Evolutionary conservation across 2,113 vertebrate genomes (phyloP).

Genomic region (Pollachius pollachius): DNA sequence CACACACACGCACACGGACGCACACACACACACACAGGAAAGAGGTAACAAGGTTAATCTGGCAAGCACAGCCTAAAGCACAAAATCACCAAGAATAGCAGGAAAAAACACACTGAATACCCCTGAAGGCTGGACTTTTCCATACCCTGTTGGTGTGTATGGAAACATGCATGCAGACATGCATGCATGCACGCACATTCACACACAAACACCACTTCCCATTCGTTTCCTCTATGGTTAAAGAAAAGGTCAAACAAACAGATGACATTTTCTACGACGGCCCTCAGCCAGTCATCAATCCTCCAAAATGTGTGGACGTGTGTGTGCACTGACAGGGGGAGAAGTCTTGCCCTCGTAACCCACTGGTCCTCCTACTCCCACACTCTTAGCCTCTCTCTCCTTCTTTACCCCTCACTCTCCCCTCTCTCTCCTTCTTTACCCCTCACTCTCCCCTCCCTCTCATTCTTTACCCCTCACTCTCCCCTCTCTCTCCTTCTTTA

Average conservation of each 20-base stretch:
- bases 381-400: neutral
- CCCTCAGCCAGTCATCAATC: constrained; percentile 61
- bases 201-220: constrained; percentile 43
- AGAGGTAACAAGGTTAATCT: neutral
- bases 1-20: constrained; percentile 4
- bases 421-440: neutral
- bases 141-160: neutral
- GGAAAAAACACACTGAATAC: constrained; percentile 18
- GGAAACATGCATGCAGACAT: neutral
- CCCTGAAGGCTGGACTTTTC: constrained; percentile 24
- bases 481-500: no score
- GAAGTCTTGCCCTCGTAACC: constrained; percentile 48
- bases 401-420: no score
- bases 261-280: constrained; percentile 60
- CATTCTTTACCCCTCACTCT: no score
- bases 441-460: no score
- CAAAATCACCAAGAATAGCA: constrained; percentile 29
- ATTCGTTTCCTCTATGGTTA: constrained; percentile 45
- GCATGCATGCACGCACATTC: neutral
- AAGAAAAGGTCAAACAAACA: constrained; percentile 69
- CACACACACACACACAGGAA: neutral
- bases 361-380: constrained; percentile 12
- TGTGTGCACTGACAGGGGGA: constrained; percentile 31
- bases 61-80: constrained; percentile 29
- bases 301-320: constrained; percentile 46